Evolutionary conservation across 2,888 invertebrate genomes (phyloP), one percentile per base, ranked within the genome.

Genomic region (Andrena camellia): DNA sequence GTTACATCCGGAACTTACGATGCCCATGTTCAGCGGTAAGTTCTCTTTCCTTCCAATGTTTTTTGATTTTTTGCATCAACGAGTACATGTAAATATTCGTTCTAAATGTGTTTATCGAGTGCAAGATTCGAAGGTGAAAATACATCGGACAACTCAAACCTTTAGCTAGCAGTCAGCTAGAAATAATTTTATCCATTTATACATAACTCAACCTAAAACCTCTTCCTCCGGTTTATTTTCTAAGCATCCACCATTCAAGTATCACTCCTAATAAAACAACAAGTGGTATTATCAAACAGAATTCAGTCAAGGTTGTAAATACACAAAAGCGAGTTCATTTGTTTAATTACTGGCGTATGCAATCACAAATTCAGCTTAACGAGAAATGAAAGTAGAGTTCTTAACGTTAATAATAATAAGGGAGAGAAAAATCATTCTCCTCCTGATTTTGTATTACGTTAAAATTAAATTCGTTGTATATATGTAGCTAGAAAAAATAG

Each of bases 21-120:
- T 99, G 99, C 99, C 99, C 0, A 99, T 99, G 96, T 99, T 99
- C 95, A 99, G 99, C 92, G 99, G 99, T 99, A 94, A 95, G 94
- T 93, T 74, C 7, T 4, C 17, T 7, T 71, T 31, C 23, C 5
- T 48, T 64, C n/a, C 0, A 2, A 7, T 23, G 29, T 42, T 42
- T 42, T 13, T 42, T 42, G 13, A 42, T 42, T 42, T 42, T 42
- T 42, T 42, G 1, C 13, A 42, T 17, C 42, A 42, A 42, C 5
- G 4, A 42, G 17, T 42, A 52, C 20, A 20, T 20, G 20, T 52
- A 20, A 52, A 52, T 52, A 52, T 8, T 52, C n/a, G 52, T 52
- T 8, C 42, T 2, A 52, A 20, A 20, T 31, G 4, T 64, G 26
- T 66, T 60, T 59, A n/a, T 50, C 20, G n/a, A 59, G 59, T 31